phyloP scores from a whole-genome alignment of 2,113 vertebrate species.

The Passer domesticus region DNA sequence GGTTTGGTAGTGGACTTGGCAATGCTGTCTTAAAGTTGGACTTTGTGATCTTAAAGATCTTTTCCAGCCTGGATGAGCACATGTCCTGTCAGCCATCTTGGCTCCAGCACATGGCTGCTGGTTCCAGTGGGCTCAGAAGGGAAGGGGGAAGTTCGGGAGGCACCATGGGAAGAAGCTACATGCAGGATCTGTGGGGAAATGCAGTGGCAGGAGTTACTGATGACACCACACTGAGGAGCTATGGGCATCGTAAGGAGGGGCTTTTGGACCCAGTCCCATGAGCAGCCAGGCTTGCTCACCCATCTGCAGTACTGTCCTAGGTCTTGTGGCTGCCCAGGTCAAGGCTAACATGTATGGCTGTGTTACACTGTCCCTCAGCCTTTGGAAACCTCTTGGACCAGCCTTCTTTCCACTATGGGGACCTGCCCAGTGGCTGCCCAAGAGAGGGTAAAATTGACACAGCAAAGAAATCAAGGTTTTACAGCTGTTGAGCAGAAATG shows the following conservation, averaged over 20 bases:
- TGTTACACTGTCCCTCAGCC: neutral
- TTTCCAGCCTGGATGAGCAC: accelerated
- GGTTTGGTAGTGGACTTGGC: neutral
- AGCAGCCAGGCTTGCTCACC: accelerated
- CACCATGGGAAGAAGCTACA: accelerated
- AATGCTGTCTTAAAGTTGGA: neutral
- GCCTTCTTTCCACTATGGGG: neutral
- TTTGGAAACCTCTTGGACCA: neutral
- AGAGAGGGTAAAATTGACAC: neutral
- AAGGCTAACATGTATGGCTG: accelerated
- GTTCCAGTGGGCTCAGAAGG: neutral
- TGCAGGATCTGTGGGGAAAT: neutral
- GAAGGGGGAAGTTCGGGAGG: neutral
- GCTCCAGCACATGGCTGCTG: neutral
- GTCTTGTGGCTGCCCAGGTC: neutral
- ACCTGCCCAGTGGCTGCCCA: neutral
- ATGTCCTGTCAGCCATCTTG: accelerated
- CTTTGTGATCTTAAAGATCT: neutral
- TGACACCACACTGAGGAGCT: too few relatives aligned
- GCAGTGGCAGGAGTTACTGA: accelerated
- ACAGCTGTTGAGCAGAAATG: neutral
- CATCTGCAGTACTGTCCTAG: neutral
- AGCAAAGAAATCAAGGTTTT: neutral
- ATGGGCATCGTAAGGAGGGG: accelerated
- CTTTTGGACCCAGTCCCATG: accelerated